A percentile compares a stretch with the other conserved stretches of the same genome.
Conservation (phyloP, 2,888 invertebrate species). For the Caenorhabditis imperialis region DNA sequence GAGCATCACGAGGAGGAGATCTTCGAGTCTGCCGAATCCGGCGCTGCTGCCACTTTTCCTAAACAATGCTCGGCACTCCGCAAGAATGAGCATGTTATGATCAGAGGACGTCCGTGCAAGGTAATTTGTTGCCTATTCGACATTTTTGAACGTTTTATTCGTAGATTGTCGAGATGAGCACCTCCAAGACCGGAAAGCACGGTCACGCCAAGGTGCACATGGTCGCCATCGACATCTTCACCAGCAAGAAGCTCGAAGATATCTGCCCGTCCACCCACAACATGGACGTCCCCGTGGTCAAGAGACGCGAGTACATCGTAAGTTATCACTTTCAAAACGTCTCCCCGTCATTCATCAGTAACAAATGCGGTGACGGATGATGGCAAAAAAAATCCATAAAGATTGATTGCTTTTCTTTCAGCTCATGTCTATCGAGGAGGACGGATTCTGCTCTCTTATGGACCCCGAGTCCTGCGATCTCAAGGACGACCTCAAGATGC, state of each 20-base stretch:
- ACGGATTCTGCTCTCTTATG: slow-evolving; percentile 94
- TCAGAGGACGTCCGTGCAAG: slow-evolving; percentile 97
- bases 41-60: slow-evolving; percentile 95
- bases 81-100: slow-evolving; percentile 98
- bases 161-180: slow-evolving; percentile 99
- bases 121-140: slow-evolving; percentile 31
- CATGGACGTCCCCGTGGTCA: slow-evolving; percentile 99
- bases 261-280: slow-evolving; percentile 99
- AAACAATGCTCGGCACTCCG: slow-evolving; percentile 99
- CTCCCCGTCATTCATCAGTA: too few species aligned
- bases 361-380: too few species aligned
- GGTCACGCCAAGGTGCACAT: slow-evolving; percentile 98
- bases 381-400: too few species aligned
- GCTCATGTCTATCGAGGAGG: slow-evolving; percentile 86
- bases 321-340: too few species aligned
- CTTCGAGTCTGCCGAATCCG: slow-evolving; percentile 78
- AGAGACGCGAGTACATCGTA: slow-evolving; percentile 93
- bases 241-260: slow-evolving; percentile 95
- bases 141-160: neutral
- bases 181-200: slow-evolving; percentile 99
- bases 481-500: slow-evolving; percentile 89
- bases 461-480: slow-evolving; percentile 86
- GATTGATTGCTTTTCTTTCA: slow-evolving; percentile 80
- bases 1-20: slow-evolving; percentile 73
- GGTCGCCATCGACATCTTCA: slow-evolving; percentile 93